Conservation (phyloP, 2,797 vertebrate genomes). For the Neosilurus hyrtlii region DNA sequence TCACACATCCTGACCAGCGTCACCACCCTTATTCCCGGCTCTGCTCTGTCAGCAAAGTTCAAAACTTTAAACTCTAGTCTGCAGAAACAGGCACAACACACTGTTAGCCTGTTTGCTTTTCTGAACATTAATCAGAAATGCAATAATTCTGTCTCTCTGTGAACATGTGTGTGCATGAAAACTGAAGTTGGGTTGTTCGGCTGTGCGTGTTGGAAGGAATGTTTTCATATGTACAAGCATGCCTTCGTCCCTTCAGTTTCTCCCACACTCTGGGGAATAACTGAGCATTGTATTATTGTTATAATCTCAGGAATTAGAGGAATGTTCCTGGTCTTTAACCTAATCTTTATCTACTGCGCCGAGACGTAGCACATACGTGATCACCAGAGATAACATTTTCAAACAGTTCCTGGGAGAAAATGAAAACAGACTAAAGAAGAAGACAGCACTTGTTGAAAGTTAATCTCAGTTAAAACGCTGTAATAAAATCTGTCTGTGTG, state of each 20-base stretch:
- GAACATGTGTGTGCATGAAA: conserved; percentile 12
- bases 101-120: background rate
- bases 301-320: background rate
- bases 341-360: conserved; percentile 1
- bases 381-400: background rate
- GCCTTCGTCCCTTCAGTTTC: conserved; percentile 18
- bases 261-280: conserved; percentile 25
- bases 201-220: conserved; percentile 32
- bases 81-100: conserved; percentile 12
- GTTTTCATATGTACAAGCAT: conserved; percentile 36
- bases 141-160: background rate
- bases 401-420: background rate
- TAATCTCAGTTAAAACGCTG: too few species aligned
- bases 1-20: conserved; percentile 6
- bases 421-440: background rate
- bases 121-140: conserved; percentile 12
- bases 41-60: conserved; percentile 28
- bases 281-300: conserved; percentile 6
- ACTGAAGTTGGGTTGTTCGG: conserved; percentile 23
- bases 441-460: too few species aligned
- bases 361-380: background rate
- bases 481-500: too few species aligned
- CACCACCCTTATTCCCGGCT: conserved; percentile 10
- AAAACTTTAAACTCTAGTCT: conserved; percentile 19
- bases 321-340: background rate